Base-by-base conservation (phyloP, 37 sponge, comb jelly and placozoan species). In the Amphimedon queenslandica region DNA sequence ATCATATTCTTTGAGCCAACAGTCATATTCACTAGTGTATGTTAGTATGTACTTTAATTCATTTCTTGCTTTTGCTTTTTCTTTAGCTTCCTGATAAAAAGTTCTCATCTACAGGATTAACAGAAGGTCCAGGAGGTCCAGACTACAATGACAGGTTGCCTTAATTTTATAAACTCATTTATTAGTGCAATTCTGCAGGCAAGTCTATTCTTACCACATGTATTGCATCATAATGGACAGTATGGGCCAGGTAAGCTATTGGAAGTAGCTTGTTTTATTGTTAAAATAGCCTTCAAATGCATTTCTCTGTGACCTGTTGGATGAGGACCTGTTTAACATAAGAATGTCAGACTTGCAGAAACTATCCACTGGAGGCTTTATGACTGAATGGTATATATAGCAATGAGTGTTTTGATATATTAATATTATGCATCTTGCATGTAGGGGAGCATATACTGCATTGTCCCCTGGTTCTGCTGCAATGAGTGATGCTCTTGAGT, bases 1-100 rank as follows among this genome's bases (percentile, higher is more conserved):
- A 81, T 91, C 58, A 77, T 91, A 43, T 67, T 91, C 55, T 91
- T 91, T 82, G 91, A 91, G 77, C 87, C 91, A 2, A 85, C 87
- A 16, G 60, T 82, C 33, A 88, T 82, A 24, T 71, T 82, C 41
- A 82, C 88, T 5, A 72, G 64, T 66, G 85, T 85, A 34, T 57
- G 51, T 42, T 3, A 39, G 8, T 47, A 18, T 47, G 13, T 13
- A 18, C 13, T 47, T 47, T 13, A 47, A 13, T 47, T 47, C n/a
- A n/a, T n/a, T n/a, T n/a, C n/a, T n/a, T n/a, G n/a, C n/a, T n/a
- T n/a, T n/a, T n/a, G n/a, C n/a, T 43, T 3, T 57, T 4, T 47
- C 34, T 66, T 1, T 35, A 88, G 79, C 70, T 88, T 21, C 88
- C 83, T 4, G 37, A 78, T 27, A 41, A 64, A 58, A 60, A 34